Evolutionary conservation across 2,113 vertebrate species (phyloP), one percentile per base, ranked within the genome.

Genomic region (Sceloporus tristichus): DNA sequence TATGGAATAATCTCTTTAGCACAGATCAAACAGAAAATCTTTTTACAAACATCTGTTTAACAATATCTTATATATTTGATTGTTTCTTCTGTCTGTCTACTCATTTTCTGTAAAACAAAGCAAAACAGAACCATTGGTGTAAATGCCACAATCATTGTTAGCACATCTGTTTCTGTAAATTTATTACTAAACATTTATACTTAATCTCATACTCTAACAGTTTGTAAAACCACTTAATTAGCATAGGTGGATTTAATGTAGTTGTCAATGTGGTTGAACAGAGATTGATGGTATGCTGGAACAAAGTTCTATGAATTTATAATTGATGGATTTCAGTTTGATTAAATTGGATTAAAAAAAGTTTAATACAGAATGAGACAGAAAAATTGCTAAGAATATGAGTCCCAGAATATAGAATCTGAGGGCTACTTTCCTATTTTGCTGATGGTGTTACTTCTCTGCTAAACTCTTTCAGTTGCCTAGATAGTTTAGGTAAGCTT

Each of bases 11-110:
- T 82, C n/a, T 70, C 53, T 76, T 76, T 48, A 68, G 62, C 40
- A 84, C 16, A 86, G 85, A 92, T 48, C 66, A 71, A 53, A 88
- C 25, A 74, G 78, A 85, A 86, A 85, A 0, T 2, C 14, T 82
- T 70, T 79, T 89, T 85, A 88, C 23, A 23, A 54, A 86, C 74
- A n/a, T 70, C 11, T 53, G 13, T 53, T 29, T 66, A 18, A 54
- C 59, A 68, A 14, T 19, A 38, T 23, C 21, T 53, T 34, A 29
- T 9, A 11, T 8, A 8, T 74, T 38, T 66, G 40, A 16, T 86
- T 48, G 29, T 74, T 25, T 25, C 59, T 4, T 14, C 29, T 42
- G 9, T 42, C 8, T 65, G 4, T 77, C 73, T 4, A n/a, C 29
- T 71, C 42, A 23, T 10, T 9, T 18, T 56, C 74, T 59, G 19